These are phyloP conservation scores for Eustalomyia histrio DNA, from an alignment of 2,888 invertebrate genomes.

Conservation along the genomic window DNA sequence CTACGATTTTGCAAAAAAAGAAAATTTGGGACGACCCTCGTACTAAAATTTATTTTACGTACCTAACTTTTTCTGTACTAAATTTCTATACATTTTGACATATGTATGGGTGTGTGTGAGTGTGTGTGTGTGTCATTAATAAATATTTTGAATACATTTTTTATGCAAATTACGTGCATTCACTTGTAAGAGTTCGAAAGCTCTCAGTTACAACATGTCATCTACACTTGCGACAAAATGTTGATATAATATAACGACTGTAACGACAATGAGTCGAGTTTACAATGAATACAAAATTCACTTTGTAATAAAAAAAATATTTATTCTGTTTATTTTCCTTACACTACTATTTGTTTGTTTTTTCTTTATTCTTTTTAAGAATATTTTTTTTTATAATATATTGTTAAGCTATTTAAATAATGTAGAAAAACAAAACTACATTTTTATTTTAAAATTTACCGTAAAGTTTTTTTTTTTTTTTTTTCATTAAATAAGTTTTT, in stretches of 20 bases:
- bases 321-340: neutral
- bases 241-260: neutral
- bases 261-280: neutral
- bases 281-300: neutral
- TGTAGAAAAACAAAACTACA: neutral
- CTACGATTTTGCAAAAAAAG: no score
- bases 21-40: no score
- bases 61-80: no score
- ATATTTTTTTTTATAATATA: neutral
- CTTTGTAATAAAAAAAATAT: no score
- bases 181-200: slow-evolving; percentile 53
- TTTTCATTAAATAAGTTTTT: neutral
- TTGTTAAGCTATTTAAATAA: neutral
- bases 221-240: slow-evolving; percentile 47
- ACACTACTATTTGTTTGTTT: neutral
- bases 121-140: slow-evolving; percentile 29
- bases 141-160: slow-evolving; percentile 51
- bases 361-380: neutral
- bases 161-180: slow-evolving; percentile 55
- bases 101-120: neutral
- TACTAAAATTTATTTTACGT: no score
- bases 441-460: neutral
- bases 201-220: slow-evolving; percentile 32
- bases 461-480: neutral
- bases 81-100: neutral